A percentile compares a stretch with the other conserved stretches of the same genome.
Evolutionary conservation across 2,113 vertebrate species (phyloP).

Genomic region (Coregonus clupeaformis): DNA sequence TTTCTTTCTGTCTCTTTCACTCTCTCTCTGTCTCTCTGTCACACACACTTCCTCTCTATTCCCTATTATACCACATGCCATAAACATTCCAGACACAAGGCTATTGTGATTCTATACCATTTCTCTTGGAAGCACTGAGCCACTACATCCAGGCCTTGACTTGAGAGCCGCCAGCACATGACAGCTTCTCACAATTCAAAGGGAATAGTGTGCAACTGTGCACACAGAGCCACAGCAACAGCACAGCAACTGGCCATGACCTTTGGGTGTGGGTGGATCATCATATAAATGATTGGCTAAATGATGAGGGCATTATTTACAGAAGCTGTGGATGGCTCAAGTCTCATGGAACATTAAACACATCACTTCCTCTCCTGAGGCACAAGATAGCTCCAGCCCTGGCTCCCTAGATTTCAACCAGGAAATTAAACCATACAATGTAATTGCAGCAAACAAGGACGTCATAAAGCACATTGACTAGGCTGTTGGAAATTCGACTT

Average conservation of each 20-base stretch:
- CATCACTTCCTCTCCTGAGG: constrained; percentile 64
- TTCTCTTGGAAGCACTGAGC: too few species aligned
- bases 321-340: constrained; percentile 53
- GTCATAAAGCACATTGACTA: not conserved
- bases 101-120: not conserved
- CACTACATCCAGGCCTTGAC: not conserved
- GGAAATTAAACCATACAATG: constrained; percentile 63
- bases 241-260: too few species aligned
- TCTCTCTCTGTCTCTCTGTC: too few species aligned
- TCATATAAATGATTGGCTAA: constrained; percentile 56
- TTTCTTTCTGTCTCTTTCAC: constrained; percentile 13
- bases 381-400: too few species aligned
- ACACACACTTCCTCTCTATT: too few species aligned
- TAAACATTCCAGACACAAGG: not conserved
- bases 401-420: constrained; percentile 43
- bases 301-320: constrained; percentile 65
- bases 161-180: not conserved
- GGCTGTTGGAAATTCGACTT: not conserved
- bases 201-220: not conserved
- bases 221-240: not conserved
- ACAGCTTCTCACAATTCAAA: not conserved
- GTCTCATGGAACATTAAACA: constrained; percentile 68
- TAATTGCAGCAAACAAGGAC: constrained; percentile 18
- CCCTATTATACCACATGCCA: too few species aligned
- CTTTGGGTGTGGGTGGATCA: not conserved